Evolutionary conservation across 2,797 vertebrate genomes (phyloP).

Genomic region (Sebastes elongatus): DNA sequence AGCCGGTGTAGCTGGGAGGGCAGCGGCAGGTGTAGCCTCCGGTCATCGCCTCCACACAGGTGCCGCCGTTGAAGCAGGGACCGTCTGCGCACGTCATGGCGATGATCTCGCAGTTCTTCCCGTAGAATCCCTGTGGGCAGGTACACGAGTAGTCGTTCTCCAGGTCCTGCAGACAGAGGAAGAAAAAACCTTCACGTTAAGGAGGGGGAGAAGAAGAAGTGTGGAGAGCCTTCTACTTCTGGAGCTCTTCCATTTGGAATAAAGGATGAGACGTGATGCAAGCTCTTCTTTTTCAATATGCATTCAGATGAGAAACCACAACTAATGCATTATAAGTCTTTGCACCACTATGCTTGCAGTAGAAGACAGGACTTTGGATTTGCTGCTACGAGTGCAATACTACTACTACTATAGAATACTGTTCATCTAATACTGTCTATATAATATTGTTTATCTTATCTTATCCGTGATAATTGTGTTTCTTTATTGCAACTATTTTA

Average conservation of each 20-base stretch:
- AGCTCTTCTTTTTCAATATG: background rate
- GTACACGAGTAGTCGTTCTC: conserved; percentile 90
- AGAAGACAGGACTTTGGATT: background rate
- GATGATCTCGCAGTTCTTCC: conserved; percentile 91
- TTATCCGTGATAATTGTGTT: background rate
- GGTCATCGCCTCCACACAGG: conserved; percentile 81
- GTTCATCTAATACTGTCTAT: too few relatives aligned
- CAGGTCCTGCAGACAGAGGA: conserved; percentile 77
- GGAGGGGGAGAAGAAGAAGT: background rate
- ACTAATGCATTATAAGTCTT: background rate
- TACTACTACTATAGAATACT: too few relatives aligned
- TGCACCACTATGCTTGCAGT: background rate
- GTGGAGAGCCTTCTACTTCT: background rate
- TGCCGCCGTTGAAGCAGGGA: conserved; percentile 92
- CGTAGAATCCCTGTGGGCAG: conserved; percentile 92
- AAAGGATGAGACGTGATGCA: background rate
- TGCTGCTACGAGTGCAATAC: background rate
- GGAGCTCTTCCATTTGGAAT: background rate
- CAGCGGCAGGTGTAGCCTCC: conserved; percentile 90
- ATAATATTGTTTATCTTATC: background rate
- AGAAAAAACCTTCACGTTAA: background rate
- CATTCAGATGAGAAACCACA: background rate
- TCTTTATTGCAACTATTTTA: background rate
- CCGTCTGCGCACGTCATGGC: conserved; percentile 92
- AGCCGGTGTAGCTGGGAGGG: conserved; percentile 88